Percentiles rank a stretch among this genome's conserved stretches.
Conservation (phyloP, 2,797 vertebrate genomes). For the Avahi laniger region DNA sequence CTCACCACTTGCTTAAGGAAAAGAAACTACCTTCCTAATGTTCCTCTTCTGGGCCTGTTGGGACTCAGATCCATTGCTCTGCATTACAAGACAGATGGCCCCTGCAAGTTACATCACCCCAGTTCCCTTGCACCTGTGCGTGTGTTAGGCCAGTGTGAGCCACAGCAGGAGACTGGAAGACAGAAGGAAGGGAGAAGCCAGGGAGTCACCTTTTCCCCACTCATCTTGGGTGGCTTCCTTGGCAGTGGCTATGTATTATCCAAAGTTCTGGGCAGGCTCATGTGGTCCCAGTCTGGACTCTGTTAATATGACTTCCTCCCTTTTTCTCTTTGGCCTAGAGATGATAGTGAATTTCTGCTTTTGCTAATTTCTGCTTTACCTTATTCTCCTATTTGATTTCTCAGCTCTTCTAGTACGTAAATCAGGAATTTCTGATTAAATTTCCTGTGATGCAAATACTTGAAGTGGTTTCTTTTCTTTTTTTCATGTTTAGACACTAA, state of each 20-base stretch:
- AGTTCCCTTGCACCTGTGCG: not conserved
- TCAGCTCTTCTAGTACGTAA: not conserved
- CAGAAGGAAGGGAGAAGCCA: not conserved
- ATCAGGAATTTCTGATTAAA: not conserved
- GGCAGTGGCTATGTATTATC: not conserved
- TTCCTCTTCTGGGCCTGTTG: fast-evolving
- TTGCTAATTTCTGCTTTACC: not conserved
- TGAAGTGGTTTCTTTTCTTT: not conserved
- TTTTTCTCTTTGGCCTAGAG: not conserved
- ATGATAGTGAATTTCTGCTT: not conserved
- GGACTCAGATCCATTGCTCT: not conserved
- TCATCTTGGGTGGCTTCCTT: not conserved
- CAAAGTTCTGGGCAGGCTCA: not conserved
- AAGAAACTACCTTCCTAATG: not conserved
- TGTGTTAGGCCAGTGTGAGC: not conserved
- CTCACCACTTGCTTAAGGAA: not conserved
- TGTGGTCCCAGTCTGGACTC: not conserved
- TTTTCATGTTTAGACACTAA: not conserved
- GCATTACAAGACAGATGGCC: not conserved
- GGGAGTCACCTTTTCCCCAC: fast-evolving
- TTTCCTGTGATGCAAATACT: not conserved
- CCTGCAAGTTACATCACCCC: not conserved
- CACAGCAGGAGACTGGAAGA: no score
- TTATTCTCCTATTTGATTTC: not conserved
- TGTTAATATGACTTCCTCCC: not conserved